Conservation (phyloP, 23 tunicate genomes). For the Diplosoma virens region DNA sequence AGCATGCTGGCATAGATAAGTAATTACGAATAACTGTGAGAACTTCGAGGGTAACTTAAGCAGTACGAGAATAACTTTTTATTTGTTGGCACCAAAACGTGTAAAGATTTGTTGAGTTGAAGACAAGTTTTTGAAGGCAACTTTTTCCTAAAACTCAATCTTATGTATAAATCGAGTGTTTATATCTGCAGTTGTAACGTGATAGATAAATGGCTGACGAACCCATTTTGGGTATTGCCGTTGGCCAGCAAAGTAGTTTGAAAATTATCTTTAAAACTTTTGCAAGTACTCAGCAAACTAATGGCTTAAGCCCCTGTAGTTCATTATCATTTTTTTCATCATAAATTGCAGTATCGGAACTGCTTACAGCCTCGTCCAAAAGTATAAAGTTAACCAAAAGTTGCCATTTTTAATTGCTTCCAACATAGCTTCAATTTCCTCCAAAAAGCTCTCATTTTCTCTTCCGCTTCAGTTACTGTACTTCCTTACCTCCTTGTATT, state of each 20-base stretch:
- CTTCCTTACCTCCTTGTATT: constrained; percentile 44
- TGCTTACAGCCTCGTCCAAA: constrained; percentile 36
- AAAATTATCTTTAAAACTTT: constrained; percentile 4
- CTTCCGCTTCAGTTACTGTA: constrained; percentile 9
- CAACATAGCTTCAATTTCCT: constrained; percentile 37
- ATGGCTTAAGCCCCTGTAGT: constrained; percentile 37
- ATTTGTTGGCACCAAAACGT: no score
- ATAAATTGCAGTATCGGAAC: constrained; percentile 31
- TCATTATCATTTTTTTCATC: neutral
- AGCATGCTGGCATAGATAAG: no score
- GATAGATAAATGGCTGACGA: constrained; percentile 18
- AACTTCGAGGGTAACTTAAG: no score
- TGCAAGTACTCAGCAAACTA: constrained; percentile 33
- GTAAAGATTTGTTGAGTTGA: neutral
- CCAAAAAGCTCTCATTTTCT: constrained; percentile 28
- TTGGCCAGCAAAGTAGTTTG: constrained; percentile 19
- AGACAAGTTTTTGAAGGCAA: constrained; percentile 12
- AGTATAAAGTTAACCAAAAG: constrained; percentile 28
- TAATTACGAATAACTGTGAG: no score
- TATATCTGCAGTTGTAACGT: constrained; percentile 26
- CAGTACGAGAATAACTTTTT: no score
- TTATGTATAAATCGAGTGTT: constrained; percentile 22
- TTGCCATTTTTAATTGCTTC: constrained; percentile 6
- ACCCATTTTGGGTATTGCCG: constrained; percentile 21
- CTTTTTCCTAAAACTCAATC: constrained; percentile 26